phyloP scores from a whole-genome alignment of 2,113 vertebrate genomes.

The Oreochromis aureus region DNA sequence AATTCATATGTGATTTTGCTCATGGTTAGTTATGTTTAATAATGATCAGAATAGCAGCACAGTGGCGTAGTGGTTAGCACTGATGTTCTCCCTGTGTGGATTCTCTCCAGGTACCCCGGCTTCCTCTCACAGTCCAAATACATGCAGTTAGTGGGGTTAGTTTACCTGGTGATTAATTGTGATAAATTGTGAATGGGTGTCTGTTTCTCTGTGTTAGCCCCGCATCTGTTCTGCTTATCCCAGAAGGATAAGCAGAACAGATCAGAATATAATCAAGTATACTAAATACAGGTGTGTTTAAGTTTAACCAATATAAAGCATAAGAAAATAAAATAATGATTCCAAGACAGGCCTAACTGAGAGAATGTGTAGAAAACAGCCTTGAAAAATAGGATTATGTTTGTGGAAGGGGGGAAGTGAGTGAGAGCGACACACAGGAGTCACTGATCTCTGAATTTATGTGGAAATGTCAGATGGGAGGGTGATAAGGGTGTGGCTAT shows the following conservation, averaged over 20 bases:
- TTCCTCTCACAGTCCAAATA: not conserved
- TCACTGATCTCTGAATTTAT: not conserved
- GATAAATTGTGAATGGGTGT: not conserved
- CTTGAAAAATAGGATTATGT: not conserved
- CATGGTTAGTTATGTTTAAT: not conserved
- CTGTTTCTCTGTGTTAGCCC: not conserved
- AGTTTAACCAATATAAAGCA: fast-evolving
- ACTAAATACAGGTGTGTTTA: not conserved
- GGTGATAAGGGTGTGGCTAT: not conserved
- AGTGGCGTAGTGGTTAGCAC: not conserved
- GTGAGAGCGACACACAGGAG: not conserved
- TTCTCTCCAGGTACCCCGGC: not conserved
- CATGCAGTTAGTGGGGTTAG: not conserved
- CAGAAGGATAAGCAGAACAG: not conserved
- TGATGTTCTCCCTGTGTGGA: not conserved
- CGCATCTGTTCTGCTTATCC: not conserved
- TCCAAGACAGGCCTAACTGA: not conserved
- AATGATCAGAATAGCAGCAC: not conserved
- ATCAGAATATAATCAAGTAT: not conserved
- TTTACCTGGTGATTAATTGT: not conserved
- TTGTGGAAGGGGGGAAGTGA: not conserved
- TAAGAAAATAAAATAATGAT: not conserved
- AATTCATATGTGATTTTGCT: not conserved
- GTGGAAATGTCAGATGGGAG: not conserved
- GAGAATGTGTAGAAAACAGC: not conserved